Percentiles rank a stretch among this genome's conserved stretches.
Conservation (phyloP, 2,113 vertebrate species). For the Zapus hudsonius region DNA sequence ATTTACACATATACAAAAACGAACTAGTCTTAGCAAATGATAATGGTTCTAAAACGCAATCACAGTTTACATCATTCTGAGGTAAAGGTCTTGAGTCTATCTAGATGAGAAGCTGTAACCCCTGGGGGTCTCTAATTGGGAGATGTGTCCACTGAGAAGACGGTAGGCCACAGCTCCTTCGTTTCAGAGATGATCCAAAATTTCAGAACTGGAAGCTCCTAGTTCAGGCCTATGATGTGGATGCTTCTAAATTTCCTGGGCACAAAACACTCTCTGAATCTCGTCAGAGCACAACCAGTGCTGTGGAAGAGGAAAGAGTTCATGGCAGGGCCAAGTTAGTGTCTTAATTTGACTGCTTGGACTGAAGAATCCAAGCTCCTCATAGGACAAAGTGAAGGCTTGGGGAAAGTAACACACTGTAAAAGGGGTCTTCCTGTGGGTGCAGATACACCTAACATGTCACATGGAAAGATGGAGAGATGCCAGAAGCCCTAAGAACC, state of each 20-base stretch:
- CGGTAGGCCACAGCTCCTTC: not conserved
- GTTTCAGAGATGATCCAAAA: not conserved
- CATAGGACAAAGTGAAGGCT: not conserved
- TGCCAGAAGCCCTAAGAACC: not conserved
- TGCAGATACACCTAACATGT: not conserved
- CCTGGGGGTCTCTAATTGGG: not conserved
- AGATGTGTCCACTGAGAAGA: not conserved
- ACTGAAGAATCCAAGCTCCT: not conserved
- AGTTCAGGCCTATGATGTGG: not conserved
- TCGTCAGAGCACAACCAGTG: conserved; percentile 10
- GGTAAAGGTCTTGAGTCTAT: conserved; percentile 74
- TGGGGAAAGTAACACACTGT: not conserved
- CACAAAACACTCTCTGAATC: not conserved
- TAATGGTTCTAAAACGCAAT: conserved; percentile 72
- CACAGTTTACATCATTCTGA: conserved; percentile 80
- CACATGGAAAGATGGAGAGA: not conserved
- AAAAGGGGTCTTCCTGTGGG: not conserved
- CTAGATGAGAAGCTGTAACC: conserved; percentile 42
- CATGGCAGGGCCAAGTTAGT: conserved; percentile 28
- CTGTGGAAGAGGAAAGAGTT: not conserved
- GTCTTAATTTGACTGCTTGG: not conserved
- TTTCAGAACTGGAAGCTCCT: not conserved
- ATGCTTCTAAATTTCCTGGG: not conserved
- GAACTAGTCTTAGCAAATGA: conserved; percentile 58
- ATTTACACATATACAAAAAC: conserved; percentile 77